Conservation (phyloP, 2,888 invertebrate species). For the Hyposoter dolosus region DNA sequence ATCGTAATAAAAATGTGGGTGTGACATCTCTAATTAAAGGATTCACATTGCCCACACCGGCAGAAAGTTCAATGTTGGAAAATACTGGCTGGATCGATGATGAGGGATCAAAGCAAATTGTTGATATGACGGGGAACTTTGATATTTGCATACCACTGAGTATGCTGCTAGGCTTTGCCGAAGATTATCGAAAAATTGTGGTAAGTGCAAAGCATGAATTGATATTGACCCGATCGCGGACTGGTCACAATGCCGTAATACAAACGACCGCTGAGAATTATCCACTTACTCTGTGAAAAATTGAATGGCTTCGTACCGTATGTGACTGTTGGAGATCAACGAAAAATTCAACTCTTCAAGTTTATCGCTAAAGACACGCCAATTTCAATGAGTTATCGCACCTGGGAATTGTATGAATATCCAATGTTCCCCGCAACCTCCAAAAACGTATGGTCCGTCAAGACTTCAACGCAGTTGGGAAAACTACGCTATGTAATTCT, state of each 20-base stretch:
- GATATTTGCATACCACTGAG: slow-evolving; percentile 37
- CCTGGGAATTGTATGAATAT: too few relatives aligned
- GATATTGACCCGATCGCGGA: slow-evolving; percentile 76
- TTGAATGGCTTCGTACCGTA: slow-evolving; percentile 68
- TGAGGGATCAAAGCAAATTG: neutral
- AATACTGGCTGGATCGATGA: neutral
- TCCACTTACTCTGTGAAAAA: slow-evolving; percentile 61
- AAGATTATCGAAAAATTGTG: slow-evolving; percentile 68
- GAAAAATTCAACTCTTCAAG: neutral
- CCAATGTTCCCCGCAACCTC: too few relatives aligned
- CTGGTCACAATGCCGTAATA: slow-evolving; percentile 73
- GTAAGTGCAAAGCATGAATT: slow-evolving; percentile 68
- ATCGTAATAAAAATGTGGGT: slow-evolving; percentile 16
- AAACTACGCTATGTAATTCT: neutral
- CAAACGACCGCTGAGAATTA: slow-evolving; percentile 68
- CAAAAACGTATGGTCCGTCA: too few relatives aligned
- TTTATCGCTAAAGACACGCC: too few relatives aligned
- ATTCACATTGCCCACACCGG: neutral
- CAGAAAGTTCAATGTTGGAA: neutral
- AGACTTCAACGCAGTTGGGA: neutral
- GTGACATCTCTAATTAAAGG: neutral
- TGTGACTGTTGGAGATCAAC: neutral
- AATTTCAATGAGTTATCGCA: too few relatives aligned
- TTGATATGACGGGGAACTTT: slow-evolving; percentile 15
- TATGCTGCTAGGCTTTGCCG: slow-evolving; percentile 55